Base-by-base conservation (phyloP, 2,888 invertebrate genomes). In the Dimorphilus gyrociliatus region DNA sequence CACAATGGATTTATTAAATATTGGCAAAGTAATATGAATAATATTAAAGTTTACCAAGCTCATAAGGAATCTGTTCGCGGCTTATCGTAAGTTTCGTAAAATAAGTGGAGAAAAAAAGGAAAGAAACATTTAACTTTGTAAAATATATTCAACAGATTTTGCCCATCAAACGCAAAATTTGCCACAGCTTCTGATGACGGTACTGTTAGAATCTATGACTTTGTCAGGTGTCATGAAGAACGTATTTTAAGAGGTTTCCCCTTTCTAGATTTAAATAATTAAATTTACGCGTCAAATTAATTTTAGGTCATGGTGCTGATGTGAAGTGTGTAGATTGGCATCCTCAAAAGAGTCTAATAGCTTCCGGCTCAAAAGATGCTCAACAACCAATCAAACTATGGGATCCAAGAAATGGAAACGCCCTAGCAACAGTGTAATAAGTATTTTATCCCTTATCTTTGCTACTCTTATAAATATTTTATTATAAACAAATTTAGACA, bases 21-120 rank as follows among this genome's bases (percentile, higher is more conserved):
- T 69, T 99, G 97, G 97, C 97, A 99, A 71, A 86, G 90, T 50
- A 99, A 99, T 68, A 99, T 99, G 97, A 99, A 99, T 71, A 97
- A 97, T 69, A 97, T 99, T 35, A 94, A 97, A 73, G 94, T 97
- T 90, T 99, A 88, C 71, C 94, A 94, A 69, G 97, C 94, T 34
- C 97, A 99, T 67, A 94, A 97, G 74, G 97, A 99, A 72, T 85
- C 97, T 44, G 80, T 99, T 50, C 76, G 97, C 66, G 92, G 92
- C 69, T 80, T 97, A 72, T 82, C 82, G 84, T 85, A 77, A 48
- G 55, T 42, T 26, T 23, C 18, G 18, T n/a, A 12, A 16, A 15
- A 19, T n/a, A n/a, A 25, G 10, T 10, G 10, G 10, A n/a, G 15
- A 13, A 3, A 16, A 27, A 4, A 27, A 27, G 24, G 10, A 12